These are phyloP conservation scores for Platycnemis pennipes DNA, from an alignment of 2,888 invertebrate species.

Conservation along the genomic window DNA sequence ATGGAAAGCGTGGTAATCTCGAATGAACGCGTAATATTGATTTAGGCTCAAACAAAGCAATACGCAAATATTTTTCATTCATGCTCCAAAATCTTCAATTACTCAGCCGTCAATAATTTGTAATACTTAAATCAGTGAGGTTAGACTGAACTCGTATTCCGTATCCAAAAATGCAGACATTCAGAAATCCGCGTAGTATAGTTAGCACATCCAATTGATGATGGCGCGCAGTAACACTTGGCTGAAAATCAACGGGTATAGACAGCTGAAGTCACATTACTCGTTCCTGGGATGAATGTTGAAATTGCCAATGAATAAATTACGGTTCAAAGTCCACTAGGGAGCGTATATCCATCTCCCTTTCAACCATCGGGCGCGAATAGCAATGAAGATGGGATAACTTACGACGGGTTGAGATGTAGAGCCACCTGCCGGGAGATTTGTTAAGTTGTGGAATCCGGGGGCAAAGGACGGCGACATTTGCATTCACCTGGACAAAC, in stretches of 20 bases:
- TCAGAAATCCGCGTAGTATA: too few species aligned
- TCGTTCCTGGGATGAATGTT: neutral
- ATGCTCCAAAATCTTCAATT: too few species aligned
- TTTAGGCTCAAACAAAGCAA: too few species aligned
- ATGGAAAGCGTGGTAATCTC: too few species aligned
- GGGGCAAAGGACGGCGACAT: neutral
- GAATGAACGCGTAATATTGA: too few species aligned
- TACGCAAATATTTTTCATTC: too few species aligned
- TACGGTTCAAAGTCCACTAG: neutral
- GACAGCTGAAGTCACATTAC: neutral
- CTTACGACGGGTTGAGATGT: neutral
- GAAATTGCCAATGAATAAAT: slow-evolving; percentile 10
- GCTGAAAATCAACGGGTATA: neutral
- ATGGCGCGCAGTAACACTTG: too few species aligned
- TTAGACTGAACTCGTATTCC: too few species aligned
- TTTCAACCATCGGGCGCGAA: neutral
- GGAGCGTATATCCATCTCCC: neutral
- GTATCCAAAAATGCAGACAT: too few species aligned
- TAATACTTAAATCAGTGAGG: too few species aligned
- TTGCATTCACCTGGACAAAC: slow-evolving; percentile 48
- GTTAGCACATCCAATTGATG: too few species aligned
- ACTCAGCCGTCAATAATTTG: too few species aligned
- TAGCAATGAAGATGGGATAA: neutral
- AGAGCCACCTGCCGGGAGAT: slow-evolving; percentile 36
- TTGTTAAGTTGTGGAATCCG: slow-evolving; percentile 30